A percentile compares a stretch with the other conserved stretches of the same genome.
Conservation (phyloP, 2,797 vertebrate genomes). For the Xerus rutilus region DNA sequence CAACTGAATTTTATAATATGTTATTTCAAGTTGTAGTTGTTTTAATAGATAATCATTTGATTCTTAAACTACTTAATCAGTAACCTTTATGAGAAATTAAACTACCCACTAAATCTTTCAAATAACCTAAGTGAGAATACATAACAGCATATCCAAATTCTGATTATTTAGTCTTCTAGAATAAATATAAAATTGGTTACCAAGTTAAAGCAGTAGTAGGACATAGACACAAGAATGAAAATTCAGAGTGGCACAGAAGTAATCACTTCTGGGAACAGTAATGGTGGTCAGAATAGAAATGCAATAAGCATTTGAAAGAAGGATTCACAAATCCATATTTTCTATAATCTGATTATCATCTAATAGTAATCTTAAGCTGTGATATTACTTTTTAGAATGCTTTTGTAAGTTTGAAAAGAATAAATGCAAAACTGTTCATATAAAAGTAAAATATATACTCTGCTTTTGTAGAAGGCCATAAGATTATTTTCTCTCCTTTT, state of each 20-base stretch:
- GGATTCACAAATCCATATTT: not conserved
- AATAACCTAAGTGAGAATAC: not conserved
- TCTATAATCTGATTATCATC: not conserved
- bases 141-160: not conserved
- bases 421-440: not conserved
- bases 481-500: conserved; percentile 36
- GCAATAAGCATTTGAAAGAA: not conserved
- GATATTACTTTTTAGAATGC: not conserved
- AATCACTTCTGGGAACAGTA: conserved; percentile 38
- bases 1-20: not conserved
- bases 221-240: conserved; percentile 19
- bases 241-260: not conserved
- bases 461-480: not conserved
- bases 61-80: conserved; percentile 37
- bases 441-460: conserved; percentile 52
- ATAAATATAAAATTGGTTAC: conserved; percentile 33
- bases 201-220: not conserved
- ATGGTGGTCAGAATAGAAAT: conserved; percentile 21
- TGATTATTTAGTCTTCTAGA: not conserved
- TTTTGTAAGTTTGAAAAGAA: conserved; percentile 24
- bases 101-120: not conserved
- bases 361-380: conserved; percentile 12
- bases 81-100: conserved; percentile 49
- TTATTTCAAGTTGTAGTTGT: conserved; percentile 3
- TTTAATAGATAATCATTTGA: conserved; percentile 3